Evolutionary conservation across 2,113 vertebrate species (phyloP).

Genomic region (Poeciliopsis prolifica): DNA sequence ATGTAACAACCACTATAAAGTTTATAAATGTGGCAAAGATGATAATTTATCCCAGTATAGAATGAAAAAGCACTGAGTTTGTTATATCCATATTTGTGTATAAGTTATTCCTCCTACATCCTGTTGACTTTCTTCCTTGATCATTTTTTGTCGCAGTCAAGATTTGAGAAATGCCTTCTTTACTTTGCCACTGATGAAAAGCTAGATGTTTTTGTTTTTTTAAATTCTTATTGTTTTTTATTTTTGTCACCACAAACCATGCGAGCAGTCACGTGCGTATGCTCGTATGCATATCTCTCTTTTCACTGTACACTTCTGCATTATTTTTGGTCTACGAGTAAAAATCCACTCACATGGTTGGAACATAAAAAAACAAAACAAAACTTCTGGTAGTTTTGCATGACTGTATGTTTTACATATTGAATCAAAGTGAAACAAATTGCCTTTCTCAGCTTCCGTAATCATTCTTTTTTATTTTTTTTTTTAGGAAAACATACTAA

Average conservation of each 20-base stretch:
- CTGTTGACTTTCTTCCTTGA: constrained; percentile 3
- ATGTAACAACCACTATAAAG: too few relatives aligned
- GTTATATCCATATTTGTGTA: not conserved
- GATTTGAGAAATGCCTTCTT: not conserved
- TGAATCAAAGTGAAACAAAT: not conserved
- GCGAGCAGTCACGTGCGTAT: not conserved
- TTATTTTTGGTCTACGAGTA: not conserved
- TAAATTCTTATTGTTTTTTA: not conserved
- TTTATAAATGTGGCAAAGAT: too few relatives aligned
- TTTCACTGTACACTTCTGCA: too few relatives aligned
- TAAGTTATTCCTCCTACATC: not conserved
- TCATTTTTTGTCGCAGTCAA: not conserved
- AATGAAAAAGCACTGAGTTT: not conserved
- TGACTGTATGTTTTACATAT: not conserved
- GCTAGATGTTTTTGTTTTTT: not conserved
- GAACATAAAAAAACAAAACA: not conserved
- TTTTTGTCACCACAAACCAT: not conserved
- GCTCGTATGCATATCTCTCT: not conserved
- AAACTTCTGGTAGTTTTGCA: not conserved
- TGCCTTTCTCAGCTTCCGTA: not conserved
- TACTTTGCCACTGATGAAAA: not conserved
- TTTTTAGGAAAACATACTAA: not conserved
- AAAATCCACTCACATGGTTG: not conserved
- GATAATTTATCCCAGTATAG: not conserved
- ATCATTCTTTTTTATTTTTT: not conserved